phyloP scores from a whole-genome alignment of 2,888 invertebrate genomes.

The Flexamia atlantica region DNA sequence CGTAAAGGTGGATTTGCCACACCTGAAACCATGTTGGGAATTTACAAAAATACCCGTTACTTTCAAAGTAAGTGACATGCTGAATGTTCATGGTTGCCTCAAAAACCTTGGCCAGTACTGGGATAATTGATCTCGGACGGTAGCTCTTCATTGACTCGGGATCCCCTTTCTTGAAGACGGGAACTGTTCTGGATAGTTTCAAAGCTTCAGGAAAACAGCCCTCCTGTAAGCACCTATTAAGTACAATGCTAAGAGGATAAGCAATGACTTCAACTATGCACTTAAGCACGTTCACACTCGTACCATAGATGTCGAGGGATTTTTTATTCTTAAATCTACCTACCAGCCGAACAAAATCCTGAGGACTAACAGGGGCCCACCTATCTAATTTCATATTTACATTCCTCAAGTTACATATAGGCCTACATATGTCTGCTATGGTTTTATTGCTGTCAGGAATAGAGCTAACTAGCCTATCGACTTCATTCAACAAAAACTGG shows the following conservation, averaged over 20 bases:
- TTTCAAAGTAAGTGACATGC: not conserved
- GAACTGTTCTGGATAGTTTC: too few relatives aligned
- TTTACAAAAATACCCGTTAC: not conserved
- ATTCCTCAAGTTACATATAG: not conserved
- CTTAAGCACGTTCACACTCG: not conserved
- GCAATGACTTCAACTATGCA: not conserved
- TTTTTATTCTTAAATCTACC: not conserved
- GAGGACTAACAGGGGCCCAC: not conserved
- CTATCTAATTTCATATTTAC: not conserved
- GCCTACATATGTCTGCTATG: not conserved
- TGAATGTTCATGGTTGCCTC: not conserved
- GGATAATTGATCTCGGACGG: too few relatives aligned
- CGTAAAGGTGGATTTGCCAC: conserved; percentile 1
- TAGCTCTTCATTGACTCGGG: too few relatives aligned
- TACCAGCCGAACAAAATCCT: not conserved
- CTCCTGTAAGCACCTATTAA: not conserved
- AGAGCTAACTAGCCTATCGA: not conserved
- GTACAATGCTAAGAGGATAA: not conserved
- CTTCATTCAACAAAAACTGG: too few relatives aligned
- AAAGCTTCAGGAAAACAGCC: not conserved
- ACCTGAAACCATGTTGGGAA: conserved; percentile 29
- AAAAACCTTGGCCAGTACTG: conserved; percentile 8
- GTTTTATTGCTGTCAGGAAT: not conserved
- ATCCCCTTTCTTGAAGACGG: too few relatives aligned
- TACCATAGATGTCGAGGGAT: not conserved